A percentile compares a stretch with the other conserved stretches of the same genome.
Conservation (phyloP, 2,797 vertebrate species). For the Botia kubotai region DNA sequence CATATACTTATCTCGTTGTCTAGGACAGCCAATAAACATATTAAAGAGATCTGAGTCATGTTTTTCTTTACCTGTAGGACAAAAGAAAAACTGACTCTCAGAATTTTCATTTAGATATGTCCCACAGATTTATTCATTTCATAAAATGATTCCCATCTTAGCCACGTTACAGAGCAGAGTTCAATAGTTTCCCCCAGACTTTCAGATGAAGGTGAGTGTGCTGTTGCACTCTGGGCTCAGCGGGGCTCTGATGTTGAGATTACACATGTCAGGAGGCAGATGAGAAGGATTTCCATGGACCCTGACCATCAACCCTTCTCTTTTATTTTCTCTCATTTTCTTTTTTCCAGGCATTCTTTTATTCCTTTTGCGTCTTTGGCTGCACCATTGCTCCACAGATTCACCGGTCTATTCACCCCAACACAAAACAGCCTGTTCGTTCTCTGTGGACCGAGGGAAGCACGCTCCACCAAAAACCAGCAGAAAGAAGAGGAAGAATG, state of each 20-base stretch:
- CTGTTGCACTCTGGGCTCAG: slow-evolving; percentile 60
- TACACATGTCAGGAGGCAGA: slow-evolving; percentile 36
- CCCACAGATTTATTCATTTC: not conserved
- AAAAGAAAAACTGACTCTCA: not conserved
- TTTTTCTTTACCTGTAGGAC: not conserved
- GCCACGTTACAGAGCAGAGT: slow-evolving; percentile 61
- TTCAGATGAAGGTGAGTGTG: slow-evolving; percentile 80
- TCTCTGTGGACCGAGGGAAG: slow-evolving; percentile 96
- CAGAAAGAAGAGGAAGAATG: slow-evolving; percentile 47
- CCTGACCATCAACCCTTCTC: slow-evolving; percentile 56
- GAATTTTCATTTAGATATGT: slow-evolving; percentile 1
- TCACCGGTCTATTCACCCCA: slow-evolving; percentile 91
- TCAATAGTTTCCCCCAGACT: slow-evolving; percentile 78
- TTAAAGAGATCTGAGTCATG: not conserved
- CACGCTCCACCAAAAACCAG: slow-evolving; percentile 74
- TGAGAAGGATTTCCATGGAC: slow-evolving; percentile 29
- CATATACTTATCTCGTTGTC: not conserved
- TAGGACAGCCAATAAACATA: not conserved
- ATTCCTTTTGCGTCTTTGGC: slow-evolving; percentile 75
- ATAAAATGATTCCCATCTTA: slow-evolving; percentile 12
- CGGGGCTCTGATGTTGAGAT: slow-evolving; percentile 36
- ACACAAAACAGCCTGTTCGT: slow-evolving; percentile 94
- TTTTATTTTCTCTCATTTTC: slow-evolving; percentile 36
- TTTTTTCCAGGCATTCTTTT: slow-evolving; percentile 64
- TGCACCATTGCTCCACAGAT: slow-evolving; percentile 72